Conservation (phyloP, 2,797 vertebrate genomes). For the Coregonus sp. region DNA sequence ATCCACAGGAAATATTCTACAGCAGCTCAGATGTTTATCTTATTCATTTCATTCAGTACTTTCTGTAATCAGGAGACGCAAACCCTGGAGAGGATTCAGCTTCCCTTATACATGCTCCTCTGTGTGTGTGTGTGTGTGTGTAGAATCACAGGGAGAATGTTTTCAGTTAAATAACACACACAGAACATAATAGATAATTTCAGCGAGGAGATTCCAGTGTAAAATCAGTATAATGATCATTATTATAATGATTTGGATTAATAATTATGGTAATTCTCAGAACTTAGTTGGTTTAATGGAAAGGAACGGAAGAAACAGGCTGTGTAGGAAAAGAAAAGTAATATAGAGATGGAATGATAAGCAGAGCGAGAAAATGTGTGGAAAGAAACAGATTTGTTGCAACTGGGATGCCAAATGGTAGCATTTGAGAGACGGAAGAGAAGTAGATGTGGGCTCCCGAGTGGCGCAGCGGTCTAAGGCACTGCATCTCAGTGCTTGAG, state of each 20-base stretch:
- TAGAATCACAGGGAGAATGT: neutral
- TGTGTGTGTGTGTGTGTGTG: neutral
- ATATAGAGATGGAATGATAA: no score
- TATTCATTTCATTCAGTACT: slow-evolving; percentile 5
- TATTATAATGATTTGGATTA: neutral
- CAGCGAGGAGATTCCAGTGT: neutral
- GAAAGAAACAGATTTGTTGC: no score
- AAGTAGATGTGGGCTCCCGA: no score
- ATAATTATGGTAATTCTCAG: neutral
- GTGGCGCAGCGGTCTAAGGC: no score
- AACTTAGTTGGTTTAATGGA: neutral
- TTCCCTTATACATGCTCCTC: neutral
- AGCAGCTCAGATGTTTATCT: neutral
- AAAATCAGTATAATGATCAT: neutral
- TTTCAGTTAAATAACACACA: neutral
- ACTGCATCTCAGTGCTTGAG: no score
- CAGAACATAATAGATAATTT: neutral
- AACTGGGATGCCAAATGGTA: no score
- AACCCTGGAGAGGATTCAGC: neutral
- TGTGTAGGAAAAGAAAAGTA: neutral
- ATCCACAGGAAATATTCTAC: neutral
- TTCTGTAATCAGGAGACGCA: slow-evolving; percentile 5
- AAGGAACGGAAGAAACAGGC: neutral
- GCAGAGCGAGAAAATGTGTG: no score
- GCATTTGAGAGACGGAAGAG: no score